Percentiles rank a stretch among this genome's conserved stretches.
Conservation (phyloP, 2,113 vertebrate species). For the Casuarius casuarius region DNA sequence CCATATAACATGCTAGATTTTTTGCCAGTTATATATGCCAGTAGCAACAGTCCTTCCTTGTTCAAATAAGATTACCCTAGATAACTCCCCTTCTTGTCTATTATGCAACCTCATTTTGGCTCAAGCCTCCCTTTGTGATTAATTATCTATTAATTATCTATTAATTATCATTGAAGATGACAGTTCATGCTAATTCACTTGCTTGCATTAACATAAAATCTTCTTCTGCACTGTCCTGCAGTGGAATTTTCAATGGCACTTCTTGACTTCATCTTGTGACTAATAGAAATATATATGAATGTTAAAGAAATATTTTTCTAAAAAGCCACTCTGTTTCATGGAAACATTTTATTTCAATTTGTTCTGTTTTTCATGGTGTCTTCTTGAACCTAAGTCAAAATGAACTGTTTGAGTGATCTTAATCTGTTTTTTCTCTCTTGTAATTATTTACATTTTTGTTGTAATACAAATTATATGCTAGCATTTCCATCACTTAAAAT, state of each 20-base stretch:
- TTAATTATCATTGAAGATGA: conserved; percentile 12
- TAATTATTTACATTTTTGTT: background rate
- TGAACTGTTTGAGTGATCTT: background rate
- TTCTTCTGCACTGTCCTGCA: background rate
- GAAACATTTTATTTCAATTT: background rate
- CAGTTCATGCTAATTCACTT: conserved; percentile 14
- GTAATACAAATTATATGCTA: background rate
- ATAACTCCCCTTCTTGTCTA: background rate
- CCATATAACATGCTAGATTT: background rate
- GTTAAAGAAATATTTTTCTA: background rate
- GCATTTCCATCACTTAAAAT: background rate
- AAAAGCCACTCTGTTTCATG: background rate
- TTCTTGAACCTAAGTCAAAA: background rate
- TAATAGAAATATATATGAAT: background rate
- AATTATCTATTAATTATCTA: conserved; percentile 35
- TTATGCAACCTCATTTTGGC: background rate
- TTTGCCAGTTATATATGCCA: background rate
- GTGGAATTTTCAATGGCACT: background rate
- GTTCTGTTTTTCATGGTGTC: background rate
- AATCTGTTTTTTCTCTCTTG: background rate
- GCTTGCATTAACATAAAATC: conserved; percentile 22
- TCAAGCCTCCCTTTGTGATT: conserved; percentile 21
- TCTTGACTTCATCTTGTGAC: background rate
- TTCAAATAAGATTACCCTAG: background rate
- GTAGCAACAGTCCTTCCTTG: background rate